Evolutionary conservation across 2,113 vertebrate genomes (phyloP), one percentile per base, ranked within the genome.

Genomic region (Plecturocebus donacophilus): DNA sequence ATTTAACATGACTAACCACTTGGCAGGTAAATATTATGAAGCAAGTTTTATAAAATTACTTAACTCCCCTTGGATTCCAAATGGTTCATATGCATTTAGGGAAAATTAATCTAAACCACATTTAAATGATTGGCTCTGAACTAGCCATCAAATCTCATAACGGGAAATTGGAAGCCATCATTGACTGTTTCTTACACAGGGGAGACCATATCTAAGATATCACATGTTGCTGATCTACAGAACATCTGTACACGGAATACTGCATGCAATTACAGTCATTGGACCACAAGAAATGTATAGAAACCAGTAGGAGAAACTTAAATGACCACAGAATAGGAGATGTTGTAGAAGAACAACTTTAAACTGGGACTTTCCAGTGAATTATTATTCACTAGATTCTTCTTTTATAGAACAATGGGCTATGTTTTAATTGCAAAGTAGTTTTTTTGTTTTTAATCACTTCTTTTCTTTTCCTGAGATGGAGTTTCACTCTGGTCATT

Each of bases 81-180:
- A 87, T 87, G 38, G n/a, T 54, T 95, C 75, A 49, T 87, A 87
- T 90, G 70, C 23, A 87, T 93, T 95, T 75, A 87, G 61, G 38
- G 19, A 75, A 96, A 96, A 97, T 88, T 82, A 96, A 93, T 83
- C 20, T 54, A 94, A 95, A 83, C 23, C 61, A 97, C 27, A 90
- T 94, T 97, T 91, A 89, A 92, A 83, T 58, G 45, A 86, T 87
- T 95, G 80, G 54, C 80, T 95, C 80, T 64, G 40, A 95, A 92
- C 54, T 87, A 79, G 25, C 35, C n/a, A 94, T 86, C 32, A 94
- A 94, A 54, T 84, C 61, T 47, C 54, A 92, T 32, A 66, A 86
- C 16, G 47, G 61, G 42, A 32, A 95, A 80, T 97, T 97, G 56
- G 19, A 94, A 87, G 7, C 90, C 25, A 87, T 25, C n/a, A 0